A percentile compares a stretch with the other conserved stretches of the same genome.
Conservation (phyloP, 2,113 vertebrate genomes). For the Leptobrachium ailaonicum region DNA sequence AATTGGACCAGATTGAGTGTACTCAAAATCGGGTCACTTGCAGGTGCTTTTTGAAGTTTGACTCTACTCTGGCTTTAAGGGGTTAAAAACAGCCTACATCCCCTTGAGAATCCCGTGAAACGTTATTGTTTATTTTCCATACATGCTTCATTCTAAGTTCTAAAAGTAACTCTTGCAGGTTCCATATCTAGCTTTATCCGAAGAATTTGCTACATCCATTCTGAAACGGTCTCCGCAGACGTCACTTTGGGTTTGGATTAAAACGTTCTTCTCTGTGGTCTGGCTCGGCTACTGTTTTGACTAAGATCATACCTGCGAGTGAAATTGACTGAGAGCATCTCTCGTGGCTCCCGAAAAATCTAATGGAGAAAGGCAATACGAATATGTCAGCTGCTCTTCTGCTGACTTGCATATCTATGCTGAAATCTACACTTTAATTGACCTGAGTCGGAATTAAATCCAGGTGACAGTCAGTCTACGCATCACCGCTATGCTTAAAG, state of each 20-base stretch:
- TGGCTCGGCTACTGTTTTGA: constrained; percentile 16
- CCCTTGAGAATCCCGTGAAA: too few relatives aligned
- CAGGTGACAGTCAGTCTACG: constrained; percentile 44
- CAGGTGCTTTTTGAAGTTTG: too few relatives aligned
- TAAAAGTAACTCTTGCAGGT: too few relatives aligned
- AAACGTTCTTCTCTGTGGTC: constrained; percentile 36
- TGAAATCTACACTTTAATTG: constrained; percentile 50
- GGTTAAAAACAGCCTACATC: too few relatives aligned
- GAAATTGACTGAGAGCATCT: constrained; percentile 36
- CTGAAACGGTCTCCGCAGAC: constrained; percentile 20
- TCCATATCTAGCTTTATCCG: too few relatives aligned
- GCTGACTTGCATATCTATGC: constrained; percentile 44
- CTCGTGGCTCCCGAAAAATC: constrained; percentile 38
- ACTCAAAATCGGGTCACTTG: too few relatives aligned
- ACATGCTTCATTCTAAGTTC: too few relatives aligned
- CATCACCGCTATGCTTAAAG: constrained; percentile 28
- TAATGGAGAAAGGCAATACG: constrained; percentile 49
- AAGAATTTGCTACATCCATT: constrained; percentile 20
- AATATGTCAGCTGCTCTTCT: constrained; percentile 37
- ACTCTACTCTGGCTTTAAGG: too few relatives aligned
- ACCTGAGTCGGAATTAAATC: constrained; percentile 42
- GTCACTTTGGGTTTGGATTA: constrained; percentile 36
- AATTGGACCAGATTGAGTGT: too few relatives aligned
- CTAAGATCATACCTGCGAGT: constrained; percentile 20
- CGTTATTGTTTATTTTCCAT: too few relatives aligned